Conservation (phyloP, 2,113 vertebrate species). For the Ctenodactylus gundi region DNA sequence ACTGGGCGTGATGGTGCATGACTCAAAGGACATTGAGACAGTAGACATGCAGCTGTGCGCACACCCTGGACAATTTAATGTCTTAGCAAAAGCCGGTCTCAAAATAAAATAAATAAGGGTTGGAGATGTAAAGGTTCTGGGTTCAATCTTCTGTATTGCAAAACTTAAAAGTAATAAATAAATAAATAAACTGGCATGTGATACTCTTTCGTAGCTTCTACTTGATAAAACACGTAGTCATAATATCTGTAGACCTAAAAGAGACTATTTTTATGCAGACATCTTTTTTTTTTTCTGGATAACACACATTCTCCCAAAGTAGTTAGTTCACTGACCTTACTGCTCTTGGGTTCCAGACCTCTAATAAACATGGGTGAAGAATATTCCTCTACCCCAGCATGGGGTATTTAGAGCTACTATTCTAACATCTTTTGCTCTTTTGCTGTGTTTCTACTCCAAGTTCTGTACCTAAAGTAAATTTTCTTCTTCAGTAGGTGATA, state of each 20-base stretch:
- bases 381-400: neutral
- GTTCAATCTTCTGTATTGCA: no score
- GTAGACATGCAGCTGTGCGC: no score
- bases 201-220: neutral
- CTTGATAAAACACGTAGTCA: neutral
- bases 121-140: no score
- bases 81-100: neutral
- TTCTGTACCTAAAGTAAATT: neutral
- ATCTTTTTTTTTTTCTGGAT: neutral
- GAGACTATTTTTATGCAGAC: neutral
- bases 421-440: neutral
- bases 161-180: no score
- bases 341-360: neutral
- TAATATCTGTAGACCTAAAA: no score
- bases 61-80: neutral
- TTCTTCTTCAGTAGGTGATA: neutral
- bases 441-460: neutral
- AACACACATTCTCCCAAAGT: neutral
- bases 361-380: neutral
- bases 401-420: neutral
- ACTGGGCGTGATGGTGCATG: neutral
- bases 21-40: no score
- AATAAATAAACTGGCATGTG: neutral
- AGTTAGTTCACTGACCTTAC: slow-evolving; percentile 21
- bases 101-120: neutral